These are phyloP conservation scores for Mythimna impura DNA, from an alignment of 2,888 invertebrate species.

Conservation along the genomic window DNA sequence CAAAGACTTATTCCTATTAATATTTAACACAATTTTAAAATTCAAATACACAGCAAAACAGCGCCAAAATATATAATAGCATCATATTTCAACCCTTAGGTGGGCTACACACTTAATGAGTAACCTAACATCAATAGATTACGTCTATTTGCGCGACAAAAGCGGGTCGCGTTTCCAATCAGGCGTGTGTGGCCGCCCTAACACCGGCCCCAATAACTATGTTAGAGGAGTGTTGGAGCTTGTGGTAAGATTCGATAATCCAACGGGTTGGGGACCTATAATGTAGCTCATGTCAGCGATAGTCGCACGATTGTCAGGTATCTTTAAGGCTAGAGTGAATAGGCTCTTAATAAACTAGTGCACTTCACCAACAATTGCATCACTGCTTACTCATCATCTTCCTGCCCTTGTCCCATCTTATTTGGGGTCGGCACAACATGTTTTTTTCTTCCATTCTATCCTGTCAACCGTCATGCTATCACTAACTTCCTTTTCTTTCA, in stretches of 20 bases:
- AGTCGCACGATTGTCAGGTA: background rate
- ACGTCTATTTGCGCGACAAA: constrained; percentile 39
- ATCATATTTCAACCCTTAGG: constrained; percentile 27
- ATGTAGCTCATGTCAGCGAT: background rate
- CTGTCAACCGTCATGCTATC: too few species aligned
- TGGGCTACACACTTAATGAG: constrained; percentile 19
- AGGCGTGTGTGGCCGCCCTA: constrained; percentile 47
- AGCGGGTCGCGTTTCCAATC: constrained; percentile 51
- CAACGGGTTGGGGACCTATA: constrained; percentile 5
- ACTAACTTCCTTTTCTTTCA: too few species aligned
- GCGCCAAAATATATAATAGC: constrained; percentile 1
- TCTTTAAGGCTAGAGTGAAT: too few species aligned
- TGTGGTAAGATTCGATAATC: constrained; percentile 56
- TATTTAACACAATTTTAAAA: background rate
- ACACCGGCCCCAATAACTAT: constrained; percentile 48
- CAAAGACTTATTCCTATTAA: background rate
- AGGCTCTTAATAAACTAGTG: too few species aligned
- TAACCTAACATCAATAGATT: constrained; percentile 33
- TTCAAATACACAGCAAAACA: background rate
- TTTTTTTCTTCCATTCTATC: too few species aligned
- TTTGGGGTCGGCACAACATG: too few species aligned
- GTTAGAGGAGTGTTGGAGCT: constrained; percentile 53
- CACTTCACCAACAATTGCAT: too few species aligned
- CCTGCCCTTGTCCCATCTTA: too few species aligned
- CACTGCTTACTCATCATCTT: too few species aligned